Conservation (phyloP, 2,888 invertebrate genomes). For the Lasioglossum vierecki region DNA sequence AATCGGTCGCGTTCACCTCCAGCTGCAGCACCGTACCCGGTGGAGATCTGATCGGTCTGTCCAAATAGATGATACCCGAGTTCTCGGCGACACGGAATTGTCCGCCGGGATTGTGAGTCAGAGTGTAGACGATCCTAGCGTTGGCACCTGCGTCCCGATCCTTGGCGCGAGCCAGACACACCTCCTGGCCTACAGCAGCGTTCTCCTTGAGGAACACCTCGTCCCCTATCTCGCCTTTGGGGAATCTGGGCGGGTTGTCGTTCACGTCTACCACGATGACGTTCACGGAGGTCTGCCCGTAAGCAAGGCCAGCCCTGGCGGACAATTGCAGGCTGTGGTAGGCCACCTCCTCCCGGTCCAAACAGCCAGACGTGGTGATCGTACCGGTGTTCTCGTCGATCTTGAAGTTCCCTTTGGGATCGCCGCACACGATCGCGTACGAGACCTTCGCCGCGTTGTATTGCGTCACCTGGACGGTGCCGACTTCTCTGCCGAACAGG, state of each 20-base stretch:
- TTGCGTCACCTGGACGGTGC: constrained; percentile 88
- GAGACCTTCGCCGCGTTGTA: constrained; percentile 84
- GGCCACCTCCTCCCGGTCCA: constrained; percentile 93
- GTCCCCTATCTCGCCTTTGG: constrained; percentile 88
- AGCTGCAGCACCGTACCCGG: constrained; percentile 90
- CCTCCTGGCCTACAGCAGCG: constrained; percentile 96
- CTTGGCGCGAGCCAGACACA: constrained; percentile 93
- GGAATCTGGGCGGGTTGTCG: constrained; percentile 95
- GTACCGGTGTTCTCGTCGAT: constrained; percentile 92
- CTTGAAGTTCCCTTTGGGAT: constrained; percentile 90
- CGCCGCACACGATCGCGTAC: constrained; percentile 93
- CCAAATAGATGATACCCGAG: constrained; percentile 95
- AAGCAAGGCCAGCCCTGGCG: constrained; percentile 90
- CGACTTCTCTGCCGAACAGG: constrained; percentile 89
- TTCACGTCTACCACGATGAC: constrained; percentile 94
- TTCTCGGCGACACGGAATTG: constrained; percentile 93
- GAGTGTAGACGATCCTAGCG: constrained; percentile 91
- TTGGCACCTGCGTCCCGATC: constrained; percentile 96
- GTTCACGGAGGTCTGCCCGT: constrained; percentile 91
- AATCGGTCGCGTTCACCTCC: constrained; percentile 94
- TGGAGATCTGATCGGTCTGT: constrained; percentile 90
- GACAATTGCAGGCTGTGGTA: constrained; percentile 92
- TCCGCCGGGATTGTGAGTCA: constrained; percentile 92
- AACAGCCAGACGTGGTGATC: constrained; percentile 90
- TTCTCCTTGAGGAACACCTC: constrained; percentile 93